These are phyloP conservation scores for Eremophila alpestris DNA, from an alignment of 2,797 vertebrate genomes.

Conservation along the genomic window DNA sequence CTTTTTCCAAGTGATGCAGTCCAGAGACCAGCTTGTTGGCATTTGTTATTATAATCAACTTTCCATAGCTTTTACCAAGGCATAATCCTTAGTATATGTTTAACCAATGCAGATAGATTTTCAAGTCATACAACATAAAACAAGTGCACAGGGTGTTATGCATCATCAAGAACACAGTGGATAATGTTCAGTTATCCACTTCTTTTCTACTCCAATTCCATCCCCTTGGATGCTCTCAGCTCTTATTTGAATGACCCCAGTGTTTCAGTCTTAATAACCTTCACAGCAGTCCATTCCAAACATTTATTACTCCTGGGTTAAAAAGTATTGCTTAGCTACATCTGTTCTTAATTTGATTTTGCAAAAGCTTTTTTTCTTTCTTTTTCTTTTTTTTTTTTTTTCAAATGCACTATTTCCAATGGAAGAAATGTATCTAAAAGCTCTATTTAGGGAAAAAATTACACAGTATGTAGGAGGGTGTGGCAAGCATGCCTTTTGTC, in stretches of 20 bases:
- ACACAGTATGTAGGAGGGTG: constrained; percentile 4
- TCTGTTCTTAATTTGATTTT: constrained; percentile 70
- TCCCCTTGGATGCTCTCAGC: constrained; percentile 59
- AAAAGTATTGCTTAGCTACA: constrained; percentile 64
- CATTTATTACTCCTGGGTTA: constrained; percentile 71
- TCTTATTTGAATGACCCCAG: constrained; percentile 68
- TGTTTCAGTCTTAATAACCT: constrained; percentile 73
- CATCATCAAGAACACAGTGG: constrained; percentile 50
- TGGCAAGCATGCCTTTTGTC: not conserved
- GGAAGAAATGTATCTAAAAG: constrained; percentile 18
- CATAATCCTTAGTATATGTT: constrained; percentile 28
- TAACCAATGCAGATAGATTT: constrained; percentile 49
- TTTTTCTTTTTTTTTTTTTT: not conserved
- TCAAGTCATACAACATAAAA: constrained; percentile 53
- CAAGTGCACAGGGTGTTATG: constrained; percentile 45
- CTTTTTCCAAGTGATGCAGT: constrained; percentile 29
- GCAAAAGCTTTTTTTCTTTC: not conserved
- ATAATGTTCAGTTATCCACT: constrained; percentile 62
- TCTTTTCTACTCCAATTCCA: constrained; percentile 65
- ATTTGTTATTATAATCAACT: constrained; percentile 54
- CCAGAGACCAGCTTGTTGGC: constrained; percentile 9
- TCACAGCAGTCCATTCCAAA: constrained; percentile 71
- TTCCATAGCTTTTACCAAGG: constrained; percentile 50
- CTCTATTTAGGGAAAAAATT: not conserved
- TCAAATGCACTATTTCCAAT: not conserved